Conservation (phyloP, 1,140 invertebrate species). For the Panagrolaimus sp. region DNA sequence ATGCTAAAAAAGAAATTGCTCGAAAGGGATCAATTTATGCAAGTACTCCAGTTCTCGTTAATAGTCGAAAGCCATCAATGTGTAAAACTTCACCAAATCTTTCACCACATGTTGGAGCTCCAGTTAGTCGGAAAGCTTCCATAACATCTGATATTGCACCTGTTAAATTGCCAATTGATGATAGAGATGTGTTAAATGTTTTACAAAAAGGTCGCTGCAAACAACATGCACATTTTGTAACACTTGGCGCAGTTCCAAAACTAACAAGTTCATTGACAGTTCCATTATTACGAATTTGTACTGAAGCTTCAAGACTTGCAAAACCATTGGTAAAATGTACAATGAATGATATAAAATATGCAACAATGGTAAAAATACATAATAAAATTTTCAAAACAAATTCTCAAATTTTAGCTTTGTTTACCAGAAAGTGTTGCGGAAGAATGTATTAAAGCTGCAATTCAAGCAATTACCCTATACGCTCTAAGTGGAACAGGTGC, state of each 20-base stretch:
- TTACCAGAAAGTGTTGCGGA: conserved; percentile 20
- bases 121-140: not conserved
- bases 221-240: conserved; percentile 4
- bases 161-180: conserved; percentile 14
- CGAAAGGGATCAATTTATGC: conserved; percentile 8
- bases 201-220: conserved; percentile 11
- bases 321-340: conserved; percentile 17
- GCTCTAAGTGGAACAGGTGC: conserved; percentile 1
- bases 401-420: conserved; percentile 7
- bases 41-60: conserved; percentile 5
- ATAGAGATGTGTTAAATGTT: conserved; percentile 9
- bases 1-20: not conserved
- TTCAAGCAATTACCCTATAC: conserved; percentile 13
- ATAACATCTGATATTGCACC: not conserved
- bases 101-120: not conserved
- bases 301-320: not conserved
- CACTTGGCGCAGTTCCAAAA: conserved; percentile 5
- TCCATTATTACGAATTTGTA: conserved; percentile 7
- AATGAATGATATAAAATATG: not conserved
- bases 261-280: not conserved
- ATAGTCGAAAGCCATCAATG: not conserved
- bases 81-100: not conserved
- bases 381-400: not conserved
- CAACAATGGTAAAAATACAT: not conserved
- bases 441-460: conserved; percentile 19